Evolutionary conservation across 2,797 vertebrate species (phyloP).

Genomic region (Smutsia gigantea): DNA sequence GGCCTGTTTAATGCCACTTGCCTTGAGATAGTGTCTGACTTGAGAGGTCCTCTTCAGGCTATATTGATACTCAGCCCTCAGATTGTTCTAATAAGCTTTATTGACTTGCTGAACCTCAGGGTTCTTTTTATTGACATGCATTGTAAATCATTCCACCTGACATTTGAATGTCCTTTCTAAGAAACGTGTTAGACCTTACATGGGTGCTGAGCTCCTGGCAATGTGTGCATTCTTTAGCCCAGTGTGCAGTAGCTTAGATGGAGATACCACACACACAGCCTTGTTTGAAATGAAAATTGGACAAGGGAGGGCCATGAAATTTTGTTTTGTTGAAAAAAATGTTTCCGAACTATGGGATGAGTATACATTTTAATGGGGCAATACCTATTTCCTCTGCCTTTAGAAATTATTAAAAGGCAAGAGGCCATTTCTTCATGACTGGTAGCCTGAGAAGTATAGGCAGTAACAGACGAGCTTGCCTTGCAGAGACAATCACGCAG

Average conservation of each 20-base stretch:
- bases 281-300: not conserved
- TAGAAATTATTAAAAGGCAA: not conserved
- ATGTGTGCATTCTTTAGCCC: not conserved
- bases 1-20: slow-evolving; percentile 57
- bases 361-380: not conserved
- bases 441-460: not conserved
- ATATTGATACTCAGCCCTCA: slow-evolving; percentile 33
- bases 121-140: slow-evolving; percentile 74
- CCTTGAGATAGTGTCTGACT: slow-evolving; percentile 50
- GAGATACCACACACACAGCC: not conserved
- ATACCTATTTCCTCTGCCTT: not conserved
- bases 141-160: slow-evolving; percentile 74
- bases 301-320: not conserved
- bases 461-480: not conserved
- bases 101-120: slow-evolving; percentile 62
- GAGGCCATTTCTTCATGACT: not conserved
- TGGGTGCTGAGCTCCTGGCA: not conserved
- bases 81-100: slow-evolving; percentile 74
- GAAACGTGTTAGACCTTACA: slow-evolving; percentile 21
- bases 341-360: not conserved
- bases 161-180: slow-evolving; percentile 80
- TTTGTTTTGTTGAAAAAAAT: not conserved
- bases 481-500: not conserved
- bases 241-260: not conserved
- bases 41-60: slow-evolving; percentile 35